Evolutionary conservation across 2,113 vertebrate species (phyloP).

Genomic region (Pollimyrus isidori): DNA sequence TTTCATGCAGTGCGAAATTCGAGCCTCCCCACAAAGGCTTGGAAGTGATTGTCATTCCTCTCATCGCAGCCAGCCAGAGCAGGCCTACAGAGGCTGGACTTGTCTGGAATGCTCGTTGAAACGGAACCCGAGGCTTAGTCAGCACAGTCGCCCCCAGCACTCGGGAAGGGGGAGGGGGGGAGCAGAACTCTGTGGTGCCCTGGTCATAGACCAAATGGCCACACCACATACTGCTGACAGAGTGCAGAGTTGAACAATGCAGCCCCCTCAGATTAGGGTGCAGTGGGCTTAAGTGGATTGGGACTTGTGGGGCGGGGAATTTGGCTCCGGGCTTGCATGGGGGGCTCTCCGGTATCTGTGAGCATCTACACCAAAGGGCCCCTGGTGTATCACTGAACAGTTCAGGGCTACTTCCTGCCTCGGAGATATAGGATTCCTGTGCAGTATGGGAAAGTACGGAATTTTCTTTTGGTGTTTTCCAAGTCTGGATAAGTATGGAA

Average conservation of each 20-base stretch:
- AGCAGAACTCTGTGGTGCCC: background rate
- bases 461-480: background rate
- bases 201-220: background rate
- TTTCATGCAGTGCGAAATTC: slow-evolving; percentile 7
- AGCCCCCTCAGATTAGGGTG: background rate
- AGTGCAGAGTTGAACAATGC: background rate
- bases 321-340: background rate
- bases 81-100: slow-evolving; percentile 3
- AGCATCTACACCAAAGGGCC: background rate
- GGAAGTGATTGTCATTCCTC: background rate
- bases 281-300: background rate
- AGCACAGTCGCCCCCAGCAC: background rate
- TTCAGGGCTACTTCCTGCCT: background rate
- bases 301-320: background rate
- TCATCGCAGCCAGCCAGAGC: slow-evolving; percentile 7
- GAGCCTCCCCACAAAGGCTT: background rate
- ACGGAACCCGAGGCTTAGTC: slow-evolving; percentile 45
- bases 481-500: background rate
- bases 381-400: background rate
- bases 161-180: background rate
- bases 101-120: slow-evolving; percentile 42
- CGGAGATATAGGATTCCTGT: background rate
- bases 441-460: background rate
- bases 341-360: background rate
- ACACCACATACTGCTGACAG: background rate